Evolutionary conservation across 2,888 invertebrate genomes (phyloP), one percentile per base, ranked within the genome.

Genomic region (Portevinia maculata): DNA sequence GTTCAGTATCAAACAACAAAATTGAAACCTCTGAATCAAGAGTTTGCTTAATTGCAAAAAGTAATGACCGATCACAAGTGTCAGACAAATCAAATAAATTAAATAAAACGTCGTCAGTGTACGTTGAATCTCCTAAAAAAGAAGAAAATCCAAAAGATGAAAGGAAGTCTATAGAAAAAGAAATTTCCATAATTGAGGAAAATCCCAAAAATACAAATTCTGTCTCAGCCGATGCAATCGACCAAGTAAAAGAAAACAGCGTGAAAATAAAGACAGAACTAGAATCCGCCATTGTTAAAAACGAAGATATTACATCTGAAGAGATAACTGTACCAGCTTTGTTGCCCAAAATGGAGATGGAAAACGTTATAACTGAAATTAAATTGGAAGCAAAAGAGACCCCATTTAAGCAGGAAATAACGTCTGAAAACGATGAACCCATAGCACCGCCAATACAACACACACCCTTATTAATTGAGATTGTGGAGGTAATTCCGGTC

Each of bases 1-100:
- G 67, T 67, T 84, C 60, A 65, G 19, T 53, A 76, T 73, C 41
- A 71, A 84, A 76, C 79, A 81, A 44, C 5, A 84, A 39, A 59
- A 19, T n/a, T 19, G 67, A 44, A 19, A 62, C 37, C 13, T 48
- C 28, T 11, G 67, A 44, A n/a, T 64, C 48, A 13, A 65, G 44
- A 39, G 74, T 32, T 19, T 69, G 69, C 37, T 52, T 67, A 46
- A 60, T 39, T 8, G 37, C 30, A 30, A 65, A 74, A 3, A 46
- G 32, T 21, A 57, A 50, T 53, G 70, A 81, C 32, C 75, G 52
- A 5, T 52, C 55, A 15, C 53, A 60, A 37, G 19, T 44, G 19
- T 17, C 52, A 5, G 24, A 73, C 7, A 78, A 78, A 28, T 13
- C 44, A n/a, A 39, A 59, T n/a, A 57, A 57, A 24, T 13, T 32